phyloP scores from a whole-genome alignment of 2,113 vertebrate genomes.

The Cynocephalus volans region DNA sequence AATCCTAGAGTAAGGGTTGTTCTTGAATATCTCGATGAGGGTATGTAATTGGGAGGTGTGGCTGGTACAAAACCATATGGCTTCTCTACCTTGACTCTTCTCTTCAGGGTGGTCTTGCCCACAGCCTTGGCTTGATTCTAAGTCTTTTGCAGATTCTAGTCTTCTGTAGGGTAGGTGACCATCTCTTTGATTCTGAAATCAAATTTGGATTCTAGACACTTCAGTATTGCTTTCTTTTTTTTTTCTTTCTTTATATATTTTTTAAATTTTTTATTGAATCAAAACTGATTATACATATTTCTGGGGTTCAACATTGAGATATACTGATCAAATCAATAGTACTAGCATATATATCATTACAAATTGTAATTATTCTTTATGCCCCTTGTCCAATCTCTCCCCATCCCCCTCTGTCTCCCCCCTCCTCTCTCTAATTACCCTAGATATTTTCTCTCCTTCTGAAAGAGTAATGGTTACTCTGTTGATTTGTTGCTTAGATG shows the following conservation, averaged over 20 bases:
- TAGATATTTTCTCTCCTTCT: no score
- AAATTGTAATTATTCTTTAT: no score
- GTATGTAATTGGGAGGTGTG: background rate
- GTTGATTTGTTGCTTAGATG: no score
- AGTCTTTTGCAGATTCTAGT: background rate
- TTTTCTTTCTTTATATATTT: background rate
- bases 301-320: no score
- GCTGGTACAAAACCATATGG: background rate
- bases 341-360: no score
- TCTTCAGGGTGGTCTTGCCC: background rate
- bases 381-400: no score
- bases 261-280: no score
- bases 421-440: no score
- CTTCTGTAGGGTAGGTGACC: background rate
- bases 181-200: background rate
- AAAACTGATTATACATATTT: no score
- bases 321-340: no score
- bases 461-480: no score
- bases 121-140: background rate
- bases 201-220: background rate
- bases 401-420: no score
- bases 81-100: background rate
- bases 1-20: background rate
- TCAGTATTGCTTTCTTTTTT: background rate
- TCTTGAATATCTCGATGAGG: background rate